Evolutionary conservation across 2,888 invertebrate species (phyloP).

Genomic region (Megastigmus dorsalis): DNA sequence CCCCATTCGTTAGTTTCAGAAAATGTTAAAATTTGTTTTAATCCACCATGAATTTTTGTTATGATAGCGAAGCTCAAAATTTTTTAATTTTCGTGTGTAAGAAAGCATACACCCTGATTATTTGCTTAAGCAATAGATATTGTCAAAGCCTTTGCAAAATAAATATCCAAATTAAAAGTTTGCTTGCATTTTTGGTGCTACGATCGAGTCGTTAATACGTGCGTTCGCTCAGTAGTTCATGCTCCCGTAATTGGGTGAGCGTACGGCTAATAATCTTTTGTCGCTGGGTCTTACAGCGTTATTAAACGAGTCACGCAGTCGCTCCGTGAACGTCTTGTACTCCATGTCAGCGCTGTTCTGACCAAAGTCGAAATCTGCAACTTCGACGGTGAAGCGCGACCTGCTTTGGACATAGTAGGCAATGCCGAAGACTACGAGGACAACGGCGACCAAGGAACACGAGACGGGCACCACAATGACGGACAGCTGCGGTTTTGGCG

Average conservation of each 20-base stretch:
- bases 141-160: slow-evolving; percentile 6
- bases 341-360: slow-evolving; percentile 87
- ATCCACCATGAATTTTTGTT: no score
- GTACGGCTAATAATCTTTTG: slow-evolving; percentile 62
- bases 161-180: slow-evolving; percentile 30
- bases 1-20: no score
- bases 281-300: slow-evolving; percentile 76
- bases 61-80: no score
- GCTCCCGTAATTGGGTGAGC: slow-evolving; percentile 70
- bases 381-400: slow-evolving; percentile 87
- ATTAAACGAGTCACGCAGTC: slow-evolving; percentile 85
- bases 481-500: slow-evolving; percentile 87
- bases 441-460: slow-evolving; percentile 87
- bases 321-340: slow-evolving; percentile 90
- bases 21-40: no score
- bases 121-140: slow-evolving; percentile 7
- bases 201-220: slow-evolving; percentile 22
- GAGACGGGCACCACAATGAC: slow-evolving; percentile 91
- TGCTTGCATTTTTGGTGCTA: slow-evolving; percentile 50
- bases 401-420: slow-evolving; percentile 90
- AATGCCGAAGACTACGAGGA: slow-evolving; percentile 89
- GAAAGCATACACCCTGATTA: neutral
- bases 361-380: slow-evolving; percentile 93
- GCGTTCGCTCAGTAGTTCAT: slow-evolving; percentile 66
- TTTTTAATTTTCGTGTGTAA: no score